phyloP scores from a whole-genome alignment of 1,140 invertebrate species.

The Caenorhabditis latens region DNA sequence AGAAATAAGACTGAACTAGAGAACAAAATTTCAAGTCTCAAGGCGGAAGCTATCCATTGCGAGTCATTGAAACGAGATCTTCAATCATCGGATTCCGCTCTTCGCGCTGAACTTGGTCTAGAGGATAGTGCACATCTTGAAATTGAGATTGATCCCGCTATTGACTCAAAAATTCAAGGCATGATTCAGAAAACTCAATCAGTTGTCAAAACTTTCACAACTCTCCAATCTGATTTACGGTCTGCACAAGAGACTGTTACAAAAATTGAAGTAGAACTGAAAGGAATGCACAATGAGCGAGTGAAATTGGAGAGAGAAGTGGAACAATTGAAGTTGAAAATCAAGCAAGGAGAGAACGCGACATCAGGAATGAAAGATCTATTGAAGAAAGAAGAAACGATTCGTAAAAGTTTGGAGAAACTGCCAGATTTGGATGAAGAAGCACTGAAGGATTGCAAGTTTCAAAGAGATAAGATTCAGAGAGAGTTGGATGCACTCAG shows the following conservation, averaged over 20 bases:
- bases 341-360: conserved; percentile 27
- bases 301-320: conserved; percentile 27
- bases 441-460: not conserved
- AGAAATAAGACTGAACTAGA: conserved; percentile 8
- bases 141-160: conserved; percentile 1
- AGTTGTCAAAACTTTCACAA: not conserved
- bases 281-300: not conserved
- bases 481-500: conserved; percentile 18
- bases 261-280: conserved; percentile 28
- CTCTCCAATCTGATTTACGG: not conserved
- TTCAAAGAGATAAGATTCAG: not conserved
- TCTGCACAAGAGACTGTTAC: conserved; percentile 2
- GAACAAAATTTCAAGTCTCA: conserved; percentile 11
- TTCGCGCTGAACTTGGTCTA: not conserved
- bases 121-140: not conserved
- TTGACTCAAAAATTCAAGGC: not conserved
- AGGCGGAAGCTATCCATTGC: conserved; percentile 29
- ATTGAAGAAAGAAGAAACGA: conserved; percentile 21
- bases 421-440: not conserved
- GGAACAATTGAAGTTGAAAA: conserved; percentile 5
- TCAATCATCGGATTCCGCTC: not conserved
- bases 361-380: conserved; percentile 24
- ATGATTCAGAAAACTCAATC: not conserved
- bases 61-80: conserved; percentile 10
- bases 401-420: not conserved